These are phyloP conservation scores for Brachyopa scutellaris DNA, from an alignment of 2,888 invertebrate genomes.

Conservation along the genomic window DNA sequence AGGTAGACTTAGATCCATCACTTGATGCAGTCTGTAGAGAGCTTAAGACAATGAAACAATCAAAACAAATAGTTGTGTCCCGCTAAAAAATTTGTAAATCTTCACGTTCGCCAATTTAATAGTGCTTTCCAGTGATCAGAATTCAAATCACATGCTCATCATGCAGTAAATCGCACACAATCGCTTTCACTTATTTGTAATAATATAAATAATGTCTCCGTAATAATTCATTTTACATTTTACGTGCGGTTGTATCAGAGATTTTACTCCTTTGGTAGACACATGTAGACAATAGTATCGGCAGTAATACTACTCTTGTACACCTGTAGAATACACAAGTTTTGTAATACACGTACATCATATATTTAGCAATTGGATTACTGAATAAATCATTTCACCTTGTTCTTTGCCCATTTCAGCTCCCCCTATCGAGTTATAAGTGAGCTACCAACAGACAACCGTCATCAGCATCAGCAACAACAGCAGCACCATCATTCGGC, in stretches of 20 bases:
- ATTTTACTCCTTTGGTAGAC: slow-evolving; percentile 15
- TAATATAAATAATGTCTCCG: slow-evolving; percentile 17
- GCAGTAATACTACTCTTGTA: slow-evolving; percentile 33
- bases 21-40: no score
- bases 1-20: no score
- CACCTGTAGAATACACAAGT: slow-evolving; percentile 12
- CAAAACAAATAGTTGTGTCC: no score
- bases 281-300: slow-evolving; percentile 6
- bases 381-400: slow-evolving; percentile 62
- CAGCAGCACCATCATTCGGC: slow-evolving; percentile 67
- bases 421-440: slow-evolving; percentile 49
- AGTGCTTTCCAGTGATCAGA: slow-evolving; percentile 15
- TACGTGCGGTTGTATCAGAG: slow-evolving; percentile 19
- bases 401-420: slow-evolving; percentile 48
- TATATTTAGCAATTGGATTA: slow-evolving; percentile 40
- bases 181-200: slow-evolving; percentile 57
- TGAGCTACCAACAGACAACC: slow-evolving; percentile 49
- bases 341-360: slow-evolving; percentile 32
- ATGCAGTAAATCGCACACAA: slow-evolving; percentile 41
- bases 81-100: background rate
- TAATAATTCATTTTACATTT: slow-evolving; percentile 38
- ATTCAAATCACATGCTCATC: slow-evolving; percentile 53
- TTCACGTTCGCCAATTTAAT: slow-evolving; percentile 12
- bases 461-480: slow-evolving; percentile 73
- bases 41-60: no score